phyloP scores from a whole-genome alignment of 2,113 vertebrate genomes.

The Lagopus muta region DNA sequence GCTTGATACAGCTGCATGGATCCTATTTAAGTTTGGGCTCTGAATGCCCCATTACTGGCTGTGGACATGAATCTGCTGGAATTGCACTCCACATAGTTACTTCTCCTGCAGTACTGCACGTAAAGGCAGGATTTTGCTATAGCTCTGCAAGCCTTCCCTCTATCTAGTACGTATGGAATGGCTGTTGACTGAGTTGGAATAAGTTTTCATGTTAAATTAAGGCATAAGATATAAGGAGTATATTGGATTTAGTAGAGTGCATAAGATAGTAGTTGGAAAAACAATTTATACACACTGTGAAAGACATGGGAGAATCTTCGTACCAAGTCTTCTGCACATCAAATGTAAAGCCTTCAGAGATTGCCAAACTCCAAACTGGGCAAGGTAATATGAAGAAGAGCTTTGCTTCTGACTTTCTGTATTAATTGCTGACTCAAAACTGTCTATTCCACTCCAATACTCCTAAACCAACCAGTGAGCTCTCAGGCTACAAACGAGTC shows the following conservation, averaged over 20 bases:
- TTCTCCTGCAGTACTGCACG: background rate
- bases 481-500: slow-evolving; percentile 54
- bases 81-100: background rate
- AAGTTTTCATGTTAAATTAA: background rate
- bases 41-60: background rate
- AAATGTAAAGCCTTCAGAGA: background rate
- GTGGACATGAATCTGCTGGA: background rate
- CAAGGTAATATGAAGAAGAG: background rate
- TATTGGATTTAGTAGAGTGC: background rate
- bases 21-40: background rate
- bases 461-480: slow-evolving; percentile 20
- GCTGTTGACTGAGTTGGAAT: background rate
- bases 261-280: background rate
- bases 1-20: background rate
- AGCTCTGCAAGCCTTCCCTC: background rate
- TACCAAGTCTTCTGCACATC: background rate
- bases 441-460: slow-evolving; percentile 35
- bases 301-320: background rate
- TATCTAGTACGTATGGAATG: fast-evolving
- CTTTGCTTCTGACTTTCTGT: slow-evolving; percentile 38
- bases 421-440: slow-evolving; percentile 50
- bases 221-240: background rate
- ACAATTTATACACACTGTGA: background rate
- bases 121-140: background rate
- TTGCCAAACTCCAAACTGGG: background rate